Conservation (phyloP, 2,888 invertebrate species). For the Notodonta ziczac region DNA sequence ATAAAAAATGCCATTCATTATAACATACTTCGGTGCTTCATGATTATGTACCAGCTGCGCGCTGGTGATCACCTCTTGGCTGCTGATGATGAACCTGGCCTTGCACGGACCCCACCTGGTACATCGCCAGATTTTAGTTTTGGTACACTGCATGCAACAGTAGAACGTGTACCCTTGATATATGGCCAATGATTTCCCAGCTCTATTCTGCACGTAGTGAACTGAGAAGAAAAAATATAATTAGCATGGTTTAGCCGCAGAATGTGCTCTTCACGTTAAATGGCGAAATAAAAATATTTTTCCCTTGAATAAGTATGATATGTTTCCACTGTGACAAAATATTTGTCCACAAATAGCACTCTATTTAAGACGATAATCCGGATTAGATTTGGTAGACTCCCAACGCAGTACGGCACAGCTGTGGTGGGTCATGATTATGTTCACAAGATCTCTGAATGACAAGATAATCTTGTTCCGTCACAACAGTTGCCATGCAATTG, state of each 20-base stretch:
- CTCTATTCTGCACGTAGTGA: slow-evolving; percentile 35
- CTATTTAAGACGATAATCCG: not conserved
- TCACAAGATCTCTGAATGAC: not conserved
- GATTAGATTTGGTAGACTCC: not conserved
- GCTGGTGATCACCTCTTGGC: slow-evolving; percentile 3
- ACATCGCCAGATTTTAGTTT: slow-evolving; percentile 41
- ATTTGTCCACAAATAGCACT: too few species aligned
- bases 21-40: slow-evolving; percentile 9
- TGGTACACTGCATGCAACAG: slow-evolving; percentile 18
- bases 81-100: slow-evolving; percentile 22
- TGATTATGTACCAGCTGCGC: slow-evolving; percentile 13
- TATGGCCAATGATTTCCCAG: slow-evolving; percentile 38
- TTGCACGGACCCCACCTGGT: slow-evolving; percentile 22
- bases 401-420: not conserved
- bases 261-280: too few species aligned
- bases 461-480: not conserved
- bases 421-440: slow-evolving; percentile 13
- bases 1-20: slow-evolving; percentile 17
- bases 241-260: not conserved
- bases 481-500: slow-evolving; percentile 13
- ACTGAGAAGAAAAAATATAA: slow-evolving; percentile 39
- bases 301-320: too few species aligned
- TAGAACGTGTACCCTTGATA: slow-evolving; percentile 44
- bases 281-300: too few species aligned
- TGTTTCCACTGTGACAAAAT: too few species aligned